phyloP scores from a whole-genome alignment of 1,140 invertebrate species.

The Ylistrum balloti region DNA sequence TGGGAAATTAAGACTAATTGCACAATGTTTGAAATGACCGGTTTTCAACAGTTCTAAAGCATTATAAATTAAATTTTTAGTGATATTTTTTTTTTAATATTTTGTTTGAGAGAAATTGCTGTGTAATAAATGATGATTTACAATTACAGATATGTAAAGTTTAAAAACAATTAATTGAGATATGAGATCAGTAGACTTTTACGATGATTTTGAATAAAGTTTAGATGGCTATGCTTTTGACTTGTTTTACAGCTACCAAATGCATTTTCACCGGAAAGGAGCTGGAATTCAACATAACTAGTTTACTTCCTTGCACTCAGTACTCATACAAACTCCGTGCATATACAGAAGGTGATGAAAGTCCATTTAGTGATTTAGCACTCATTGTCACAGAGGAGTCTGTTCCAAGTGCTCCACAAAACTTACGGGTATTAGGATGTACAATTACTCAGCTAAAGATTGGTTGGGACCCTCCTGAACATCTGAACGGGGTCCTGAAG shows the following conservation, averaged over 20 bases:
- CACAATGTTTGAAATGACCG: no score
- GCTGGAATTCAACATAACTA: constrained; percentile 67
- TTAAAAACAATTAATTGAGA: no score
- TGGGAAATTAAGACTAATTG: no score
- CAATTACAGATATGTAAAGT: no score
- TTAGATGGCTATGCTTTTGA: no score
- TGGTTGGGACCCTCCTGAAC: constrained; percentile 79
- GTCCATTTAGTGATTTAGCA: constrained; percentile 75
- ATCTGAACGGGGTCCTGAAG: constrained; percentile 75
- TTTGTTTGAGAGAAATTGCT: no score
- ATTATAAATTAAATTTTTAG: no score
- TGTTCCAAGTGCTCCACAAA: constrained; percentile 76
- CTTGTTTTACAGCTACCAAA: constrained; percentile 64
- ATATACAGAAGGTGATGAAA: constrained; percentile 78
- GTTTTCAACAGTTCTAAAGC: no score
- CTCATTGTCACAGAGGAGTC: constrained; percentile 76
- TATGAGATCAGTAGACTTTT: no score
- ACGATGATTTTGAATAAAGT: no score
- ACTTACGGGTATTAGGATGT: constrained; percentile 75
- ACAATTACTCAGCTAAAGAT: constrained; percentile 81
- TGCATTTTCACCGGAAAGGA: constrained; percentile 77
- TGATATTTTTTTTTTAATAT: no score
- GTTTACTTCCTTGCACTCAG: constrained; percentile 69
- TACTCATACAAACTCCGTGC: constrained; percentile 77
- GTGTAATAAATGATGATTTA: no score